Evolutionary conservation across 2,113 vertebrate species (phyloP), one percentile per base, ranked within the genome.

Genomic region (Ascaphus truei): DNA sequence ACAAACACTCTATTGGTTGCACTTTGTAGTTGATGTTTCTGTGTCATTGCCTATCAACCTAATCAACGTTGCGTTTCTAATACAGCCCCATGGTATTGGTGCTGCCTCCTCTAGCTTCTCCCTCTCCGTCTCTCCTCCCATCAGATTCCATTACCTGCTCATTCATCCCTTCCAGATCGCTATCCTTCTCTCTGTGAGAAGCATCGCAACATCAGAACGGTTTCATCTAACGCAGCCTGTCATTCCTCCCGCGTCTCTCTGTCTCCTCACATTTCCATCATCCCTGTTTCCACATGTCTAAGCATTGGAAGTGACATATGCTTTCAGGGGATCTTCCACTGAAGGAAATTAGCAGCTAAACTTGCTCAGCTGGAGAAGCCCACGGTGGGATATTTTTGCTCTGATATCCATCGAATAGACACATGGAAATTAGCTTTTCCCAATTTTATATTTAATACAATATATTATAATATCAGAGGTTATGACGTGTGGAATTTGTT

Each of bases 221-320:
- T 50, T 60, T 60, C 43, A 60, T 60, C 66, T 69, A 59, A 69
- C 51, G 56, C 43, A 8, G 66, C 56, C 56, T 69, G 66, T 69
- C 66, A 69, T 69, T 60, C 66, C 66, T 69, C 56, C 43, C 45
- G 31, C 37, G 56, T 60, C 41, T 69, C 43, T 6, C 66, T 85
- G 88, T 89, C 86, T 88, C 69, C 81, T 84, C 78, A 43, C 72
- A 84, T 91, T 83, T 86, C 81, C 73, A 77, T 92, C 86, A 91
- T 81, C 68, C 68, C 79, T 79, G 71, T 86, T 91, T 88, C 85
- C 85, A 87, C 87, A 76, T 71, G 81, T 83, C 85, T 87, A 83
- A 87, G 81, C 86, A 85, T 82, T 90, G 86, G 86, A 83, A 60
- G 82, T 90, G 88, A 85, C 88, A 89, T 88, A 86, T 85, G 83